A percentile compares a stretch with the other conserved stretches of the same genome.
These are phyloP conservation scores for Auanema sp. DNA, from an alignment of 2,888 invertebrate species.

Conservation along the genomic window DNA sequence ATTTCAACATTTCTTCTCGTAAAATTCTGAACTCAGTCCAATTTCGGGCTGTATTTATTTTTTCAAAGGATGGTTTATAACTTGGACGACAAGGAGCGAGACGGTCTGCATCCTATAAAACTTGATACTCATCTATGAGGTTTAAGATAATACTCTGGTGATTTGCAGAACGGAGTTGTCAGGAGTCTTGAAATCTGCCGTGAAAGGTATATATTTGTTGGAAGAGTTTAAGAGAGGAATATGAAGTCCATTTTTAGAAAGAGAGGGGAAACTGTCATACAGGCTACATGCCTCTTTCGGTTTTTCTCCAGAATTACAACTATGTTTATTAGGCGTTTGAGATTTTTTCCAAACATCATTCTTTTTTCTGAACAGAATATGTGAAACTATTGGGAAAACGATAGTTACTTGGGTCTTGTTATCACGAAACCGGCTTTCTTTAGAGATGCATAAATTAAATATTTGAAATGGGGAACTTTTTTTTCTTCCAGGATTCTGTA, in stretches of 20 bases:
- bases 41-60: neutral
- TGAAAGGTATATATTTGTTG: too few relatives aligned
- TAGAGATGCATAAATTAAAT: slow-evolving; percentile 25
- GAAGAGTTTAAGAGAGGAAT: too few relatives aligned
- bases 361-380: neutral
- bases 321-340: too few relatives aligned
- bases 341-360: too few relatives aligned
- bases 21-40: neutral
- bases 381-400: too few relatives aligned
- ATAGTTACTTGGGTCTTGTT: slow-evolving; percentile 30
- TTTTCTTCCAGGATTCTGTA: slow-evolving; percentile 23
- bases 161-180: neutral
- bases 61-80: neutral
- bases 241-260: too few relatives aligned
- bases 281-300: too few relatives aligned
- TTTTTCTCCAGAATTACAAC: too few relatives aligned
- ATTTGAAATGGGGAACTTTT: slow-evolving; percentile 23
- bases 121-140: neutral
- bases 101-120: neutral
- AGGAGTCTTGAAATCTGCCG: too few relatives aligned
- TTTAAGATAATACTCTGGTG: neutral
- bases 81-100: neutral
- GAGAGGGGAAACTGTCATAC: too few relatives aligned
- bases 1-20: neutral
- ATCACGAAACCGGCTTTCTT: slow-evolving; percentile 37